Evolutionary conservation across 2,888 invertebrate genomes (phyloP).

Genomic region (Blera fallax): DNA sequence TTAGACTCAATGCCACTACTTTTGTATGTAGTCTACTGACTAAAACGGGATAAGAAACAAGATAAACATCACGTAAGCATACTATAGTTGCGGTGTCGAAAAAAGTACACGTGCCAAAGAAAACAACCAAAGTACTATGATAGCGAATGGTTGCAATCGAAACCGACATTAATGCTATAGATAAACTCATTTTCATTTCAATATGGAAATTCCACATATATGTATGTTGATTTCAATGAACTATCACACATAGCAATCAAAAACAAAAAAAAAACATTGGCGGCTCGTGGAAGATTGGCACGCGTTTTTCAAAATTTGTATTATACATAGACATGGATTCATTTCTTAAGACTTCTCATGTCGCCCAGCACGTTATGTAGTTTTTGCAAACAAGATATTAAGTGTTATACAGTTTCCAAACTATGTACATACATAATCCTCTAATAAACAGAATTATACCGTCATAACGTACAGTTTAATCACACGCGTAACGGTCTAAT

Average conservation of each 20-base stretch:
- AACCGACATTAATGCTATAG: not conserved
- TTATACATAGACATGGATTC: no score
- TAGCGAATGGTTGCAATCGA: not conserved
- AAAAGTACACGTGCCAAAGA: not conserved
- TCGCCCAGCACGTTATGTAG: not conserved
- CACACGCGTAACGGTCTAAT: slow-evolving; percentile 29
- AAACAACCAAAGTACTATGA: not conserved
- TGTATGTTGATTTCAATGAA: not conserved
- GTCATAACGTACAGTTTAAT: slow-evolving; percentile 18
- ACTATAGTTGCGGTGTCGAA: not conserved
- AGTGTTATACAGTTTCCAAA: not conserved
- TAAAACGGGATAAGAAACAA: not conserved
- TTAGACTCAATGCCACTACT: no score
- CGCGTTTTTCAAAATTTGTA: not conserved
- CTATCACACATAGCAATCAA: not conserved
- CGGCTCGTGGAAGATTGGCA: not conserved
- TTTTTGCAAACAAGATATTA: not conserved
- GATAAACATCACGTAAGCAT: not conserved
- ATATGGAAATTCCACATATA: not conserved
- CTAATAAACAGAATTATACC: not conserved
- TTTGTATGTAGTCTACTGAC: no score
- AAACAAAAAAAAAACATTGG: not conserved
- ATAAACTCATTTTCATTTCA: not conserved
- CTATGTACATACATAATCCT: no score
- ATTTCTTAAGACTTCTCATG: not conserved